phyloP scores from a whole-genome alignment of 1,140 invertebrate genomes.

The Episyrphus balteatus region DNA sequence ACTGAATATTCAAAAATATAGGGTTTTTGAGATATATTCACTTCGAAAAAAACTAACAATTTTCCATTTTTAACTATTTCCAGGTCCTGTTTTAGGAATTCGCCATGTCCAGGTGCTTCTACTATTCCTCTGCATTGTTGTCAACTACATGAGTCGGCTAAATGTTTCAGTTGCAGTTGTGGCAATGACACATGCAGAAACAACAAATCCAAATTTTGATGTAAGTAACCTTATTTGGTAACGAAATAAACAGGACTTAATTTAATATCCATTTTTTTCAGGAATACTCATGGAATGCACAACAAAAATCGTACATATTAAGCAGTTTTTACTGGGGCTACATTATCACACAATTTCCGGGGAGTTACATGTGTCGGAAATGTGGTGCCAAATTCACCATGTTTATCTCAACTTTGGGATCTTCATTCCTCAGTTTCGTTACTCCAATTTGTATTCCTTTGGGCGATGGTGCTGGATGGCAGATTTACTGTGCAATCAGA shows the following conservation, averaged over 20 bases:
- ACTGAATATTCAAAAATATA: too few relatives aligned
- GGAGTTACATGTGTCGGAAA: constrained; percentile 51
- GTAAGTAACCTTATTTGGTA: constrained; percentile 17
- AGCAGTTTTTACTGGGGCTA: constrained; percentile 56
- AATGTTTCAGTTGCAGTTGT: constrained; percentile 59
- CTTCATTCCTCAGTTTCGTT: constrained; percentile 35
- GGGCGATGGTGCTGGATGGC: constrained; percentile 44
- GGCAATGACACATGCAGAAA: constrained; percentile 24
- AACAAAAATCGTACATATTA: constrained; percentile 43
- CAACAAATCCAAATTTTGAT: constrained; percentile 23
- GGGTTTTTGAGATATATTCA: too few relatives aligned
- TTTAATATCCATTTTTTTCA: too few relatives aligned
- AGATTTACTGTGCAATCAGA: constrained; percentile 47
- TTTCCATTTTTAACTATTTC: constrained; percentile 31
- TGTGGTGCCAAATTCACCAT: constrained; percentile 53
- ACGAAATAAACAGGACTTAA: too few relatives aligned
- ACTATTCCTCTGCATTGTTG: constrained; percentile 48
- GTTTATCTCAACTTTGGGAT: constrained; percentile 43
- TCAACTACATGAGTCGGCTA: constrained; percentile 49
- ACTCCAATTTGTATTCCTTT: constrained; percentile 33
- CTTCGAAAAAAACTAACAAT: too few relatives aligned
- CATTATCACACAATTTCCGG: constrained; percentile 47
- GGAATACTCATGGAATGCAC: constrained; percentile 41
- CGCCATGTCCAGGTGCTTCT: constrained; percentile 53
- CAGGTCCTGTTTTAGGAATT: constrained; percentile 38